Evolutionary conservation across 2,888 invertebrate species (phyloP).

Genomic region (Plutella xylostella): DNA sequence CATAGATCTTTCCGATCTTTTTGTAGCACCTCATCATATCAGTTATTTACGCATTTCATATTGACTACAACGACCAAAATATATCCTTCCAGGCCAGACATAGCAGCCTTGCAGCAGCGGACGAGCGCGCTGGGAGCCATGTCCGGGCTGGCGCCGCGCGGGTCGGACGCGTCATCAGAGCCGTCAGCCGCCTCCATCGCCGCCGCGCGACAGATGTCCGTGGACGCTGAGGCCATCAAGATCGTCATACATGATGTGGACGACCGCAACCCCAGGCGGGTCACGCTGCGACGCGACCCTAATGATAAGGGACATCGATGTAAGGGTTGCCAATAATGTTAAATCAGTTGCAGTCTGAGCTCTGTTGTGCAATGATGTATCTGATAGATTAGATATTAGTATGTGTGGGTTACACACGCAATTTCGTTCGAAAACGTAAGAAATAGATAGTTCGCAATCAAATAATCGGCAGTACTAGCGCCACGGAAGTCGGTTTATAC

Average conservation of each 20-base stretch:
- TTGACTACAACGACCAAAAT: no score
- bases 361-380: no score
- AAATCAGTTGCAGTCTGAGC: not conserved
- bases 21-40: no score
- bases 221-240: slow-evolving; percentile 91
- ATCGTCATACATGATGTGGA: slow-evolving; percentile 95
- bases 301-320: slow-evolving; percentile 88
- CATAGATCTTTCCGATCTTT: no score
- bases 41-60: no score
- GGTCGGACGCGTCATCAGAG: slow-evolving; percentile 40
- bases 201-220: slow-evolving; percentile 84
- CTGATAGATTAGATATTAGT: no score
- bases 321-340: slow-evolving; percentile 55
- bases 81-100: slow-evolving; percentile 74
- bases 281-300: slow-evolving; percentile 81
- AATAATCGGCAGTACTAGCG: no score
- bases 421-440: no score
- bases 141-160: slow-evolving; percentile 43
- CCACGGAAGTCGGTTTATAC: no score
- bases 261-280: slow-evolving; percentile 77
- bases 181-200: slow-evolving; percentile 69
- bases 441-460: no score
- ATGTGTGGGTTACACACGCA: no score
- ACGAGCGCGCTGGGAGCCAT: slow-evolving; percentile 65
- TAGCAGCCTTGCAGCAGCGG: slow-evolving; percentile 74